A percentile compares a stretch with the other conserved stretches of the same genome.
Evolutionary conservation across 2,797 vertebrate genomes (phyloP).

Genomic region (Threskiornis aethiopicus): DNA sequence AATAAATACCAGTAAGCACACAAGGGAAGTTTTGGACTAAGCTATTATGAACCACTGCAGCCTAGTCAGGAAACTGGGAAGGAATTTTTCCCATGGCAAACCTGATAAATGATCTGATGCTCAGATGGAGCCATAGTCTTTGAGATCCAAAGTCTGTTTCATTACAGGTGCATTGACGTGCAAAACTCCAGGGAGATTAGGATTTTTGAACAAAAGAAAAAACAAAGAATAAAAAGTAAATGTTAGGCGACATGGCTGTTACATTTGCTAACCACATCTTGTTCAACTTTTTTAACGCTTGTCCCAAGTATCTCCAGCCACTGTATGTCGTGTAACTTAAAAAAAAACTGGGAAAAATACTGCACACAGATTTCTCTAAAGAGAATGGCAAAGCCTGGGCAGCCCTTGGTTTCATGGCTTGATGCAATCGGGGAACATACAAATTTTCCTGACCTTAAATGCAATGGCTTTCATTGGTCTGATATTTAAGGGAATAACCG

Average conservation of each 20-base stretch:
- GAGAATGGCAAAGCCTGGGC: not conserved
- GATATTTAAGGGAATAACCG: not conserved
- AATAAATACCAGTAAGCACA: not conserved
- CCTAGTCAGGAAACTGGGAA: not conserved
- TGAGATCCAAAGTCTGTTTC: not conserved
- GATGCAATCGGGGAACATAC: not conserved
- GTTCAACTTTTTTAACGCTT: not conserved
- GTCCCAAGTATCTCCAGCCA: not conserved
- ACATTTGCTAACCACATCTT: not conserved
- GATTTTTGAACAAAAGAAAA: not conserved
- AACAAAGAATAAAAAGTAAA: not conserved
- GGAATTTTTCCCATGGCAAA: not conserved
- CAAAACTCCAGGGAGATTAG: not conserved
- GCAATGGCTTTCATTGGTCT: not conserved
- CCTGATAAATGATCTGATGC: not conserved
- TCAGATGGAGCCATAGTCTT: not conserved
- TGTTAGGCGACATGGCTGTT: not conserved
- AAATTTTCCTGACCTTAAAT: not conserved
- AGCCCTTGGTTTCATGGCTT: not conserved
- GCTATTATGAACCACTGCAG: not conserved
- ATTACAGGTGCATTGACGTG: not conserved
- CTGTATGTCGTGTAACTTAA: not conserved
- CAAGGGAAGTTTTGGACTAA: not conserved
- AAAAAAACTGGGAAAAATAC: not conserved
- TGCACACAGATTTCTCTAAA: not conserved